Evolutionary conservation across 2,797 vertebrate genomes (phyloP).

Genomic region (Garrulus glandarius): DNA sequence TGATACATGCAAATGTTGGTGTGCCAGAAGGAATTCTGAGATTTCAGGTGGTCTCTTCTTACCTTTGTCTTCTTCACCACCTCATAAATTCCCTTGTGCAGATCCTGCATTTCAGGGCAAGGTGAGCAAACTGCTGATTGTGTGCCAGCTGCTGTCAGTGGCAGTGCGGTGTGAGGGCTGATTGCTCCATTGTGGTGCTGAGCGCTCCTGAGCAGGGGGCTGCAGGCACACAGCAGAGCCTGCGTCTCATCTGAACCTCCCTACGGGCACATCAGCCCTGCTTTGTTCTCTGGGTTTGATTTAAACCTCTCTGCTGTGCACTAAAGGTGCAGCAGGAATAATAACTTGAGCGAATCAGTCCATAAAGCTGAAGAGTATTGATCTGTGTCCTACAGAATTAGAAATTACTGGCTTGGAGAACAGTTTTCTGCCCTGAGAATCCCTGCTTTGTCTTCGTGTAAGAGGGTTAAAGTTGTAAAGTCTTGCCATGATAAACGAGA

Average conservation of each 20-base stretch:
- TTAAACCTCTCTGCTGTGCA: neutral
- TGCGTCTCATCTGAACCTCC: neutral
- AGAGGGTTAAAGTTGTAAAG: neutral
- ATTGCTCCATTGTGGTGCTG: neutral
- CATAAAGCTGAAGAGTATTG: neutral
- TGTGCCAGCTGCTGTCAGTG: neutral
- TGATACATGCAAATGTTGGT: rapidly evolving
- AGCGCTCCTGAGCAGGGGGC: neutral
- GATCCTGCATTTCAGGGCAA: neutral
- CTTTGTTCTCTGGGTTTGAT: neutral
- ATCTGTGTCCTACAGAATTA: neutral
- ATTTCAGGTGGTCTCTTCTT: neutral
- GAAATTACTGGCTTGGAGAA: neutral
- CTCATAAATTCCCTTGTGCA: rapidly evolving
- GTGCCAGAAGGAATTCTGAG: neutral
- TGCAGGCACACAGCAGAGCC: neutral
- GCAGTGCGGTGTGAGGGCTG: rapidly evolving
- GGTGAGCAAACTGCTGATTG: neutral
- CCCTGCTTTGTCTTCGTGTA: neutral
- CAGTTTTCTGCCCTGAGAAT: neutral
- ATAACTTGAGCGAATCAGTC: neutral
- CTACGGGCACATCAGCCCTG: neutral
- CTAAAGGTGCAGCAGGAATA: neutral
- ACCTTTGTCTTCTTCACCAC: neutral
- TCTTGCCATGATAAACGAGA: neutral